A percentile compares a stretch with the other conserved stretches of the same genome.
phyloP scores from a whole-genome alignment of 2,797 vertebrate species.

The Podarcis lilfordi region DNA sequence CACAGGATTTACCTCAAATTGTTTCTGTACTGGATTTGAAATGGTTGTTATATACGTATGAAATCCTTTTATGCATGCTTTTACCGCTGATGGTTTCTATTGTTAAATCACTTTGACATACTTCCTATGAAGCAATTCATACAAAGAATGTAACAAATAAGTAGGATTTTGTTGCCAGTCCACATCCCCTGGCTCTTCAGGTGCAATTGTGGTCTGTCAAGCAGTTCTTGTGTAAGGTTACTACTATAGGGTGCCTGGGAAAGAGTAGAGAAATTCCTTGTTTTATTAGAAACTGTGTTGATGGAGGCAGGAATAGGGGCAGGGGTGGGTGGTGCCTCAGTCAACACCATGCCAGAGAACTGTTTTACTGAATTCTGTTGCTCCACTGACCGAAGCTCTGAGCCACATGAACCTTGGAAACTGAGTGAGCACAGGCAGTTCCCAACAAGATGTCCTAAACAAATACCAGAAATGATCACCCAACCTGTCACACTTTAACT shows the following conservation, averaged over 20 bases:
- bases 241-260: background rate
- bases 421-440: background rate
- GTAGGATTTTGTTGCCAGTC: background rate
- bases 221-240: background rate
- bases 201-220: background rate
- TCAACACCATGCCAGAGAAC: background rate
- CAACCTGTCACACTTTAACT: background rate
- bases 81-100: no score
- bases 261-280: background rate
- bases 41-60: no score
- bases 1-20: no score
- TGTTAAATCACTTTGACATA: no score
- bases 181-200: background rate
- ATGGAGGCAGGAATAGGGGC: background rate
- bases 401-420: background rate
- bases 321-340: background rate
- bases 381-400: background rate
- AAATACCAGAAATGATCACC: background rate
- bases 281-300: background rate
- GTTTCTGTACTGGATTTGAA: no score
- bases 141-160: no score
- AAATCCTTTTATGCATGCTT: no score
- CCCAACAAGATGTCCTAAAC: background rate
- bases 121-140: no score
- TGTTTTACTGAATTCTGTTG: background rate